Evolutionary conservation across 2,888 invertebrate genomes (phyloP).

Genomic region (Pilophorus perplexus): DNA sequence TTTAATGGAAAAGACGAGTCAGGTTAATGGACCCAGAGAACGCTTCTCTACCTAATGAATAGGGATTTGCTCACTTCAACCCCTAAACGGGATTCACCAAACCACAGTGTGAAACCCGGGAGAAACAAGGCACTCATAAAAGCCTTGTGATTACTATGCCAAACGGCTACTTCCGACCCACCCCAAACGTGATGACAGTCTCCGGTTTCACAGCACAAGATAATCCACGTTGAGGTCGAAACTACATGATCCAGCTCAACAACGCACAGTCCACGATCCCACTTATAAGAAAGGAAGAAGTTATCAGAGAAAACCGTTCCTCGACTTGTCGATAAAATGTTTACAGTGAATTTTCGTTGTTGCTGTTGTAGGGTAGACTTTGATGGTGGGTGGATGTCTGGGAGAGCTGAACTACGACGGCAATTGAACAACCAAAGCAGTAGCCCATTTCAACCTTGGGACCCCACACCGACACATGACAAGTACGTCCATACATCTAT

Average conservation of each 20-base stretch:
- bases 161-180: conserved; percentile 11
- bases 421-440: conserved; percentile 37
- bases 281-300: too few species aligned
- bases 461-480: conserved; percentile 38
- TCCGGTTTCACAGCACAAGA: background rate
- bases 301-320: too few species aligned
- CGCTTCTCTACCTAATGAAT: too few species aligned
- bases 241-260: too few species aligned
- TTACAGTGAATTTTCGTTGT: too few species aligned
- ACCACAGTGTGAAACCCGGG: too few species aligned
- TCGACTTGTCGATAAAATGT: too few species aligned
- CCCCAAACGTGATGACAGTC: background rate
- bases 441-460: conserved; percentile 45
- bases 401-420: conserved; percentile 40
- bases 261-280: too few species aligned
- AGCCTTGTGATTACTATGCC: conserved; percentile 2
- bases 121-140: too few species aligned
- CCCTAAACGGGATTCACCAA: too few species aligned
- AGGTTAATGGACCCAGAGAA: conserved; percentile 17
- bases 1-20: conserved; percentile 14
- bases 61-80: too few species aligned
- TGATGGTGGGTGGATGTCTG: conserved; percentile 46
- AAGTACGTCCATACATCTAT: conserved; percentile 32
- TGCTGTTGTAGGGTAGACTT: conserved; percentile 43
- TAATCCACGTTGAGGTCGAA: conserved; percentile 7